These are phyloP conservation scores for Pollenia amentaria DNA, from an alignment of 2,888 invertebrate genomes.

Conservation along the genomic window DNA sequence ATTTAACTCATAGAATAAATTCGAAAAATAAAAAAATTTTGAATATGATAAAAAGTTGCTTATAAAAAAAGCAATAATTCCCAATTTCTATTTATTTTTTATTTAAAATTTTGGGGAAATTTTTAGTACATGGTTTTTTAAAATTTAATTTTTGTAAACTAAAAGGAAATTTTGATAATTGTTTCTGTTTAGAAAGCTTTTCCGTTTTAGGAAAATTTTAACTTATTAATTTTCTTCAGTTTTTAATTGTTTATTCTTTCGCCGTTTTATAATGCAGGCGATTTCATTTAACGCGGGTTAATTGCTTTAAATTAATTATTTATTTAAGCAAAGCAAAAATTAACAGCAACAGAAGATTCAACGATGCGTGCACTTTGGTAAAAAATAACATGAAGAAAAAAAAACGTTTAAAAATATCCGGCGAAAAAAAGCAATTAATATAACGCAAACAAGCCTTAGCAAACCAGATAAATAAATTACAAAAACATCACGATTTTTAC, in stretches of 20 bases:
- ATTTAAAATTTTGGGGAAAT: neutral
- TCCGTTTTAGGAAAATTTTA: too few species aligned
- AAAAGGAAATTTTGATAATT: too few species aligned
- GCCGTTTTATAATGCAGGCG: slow-evolving; percentile 9
- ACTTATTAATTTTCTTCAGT: neutral
- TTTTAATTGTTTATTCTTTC: neutral
- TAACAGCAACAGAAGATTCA: slow-evolving; percentile 51
- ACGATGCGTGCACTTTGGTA: slow-evolving; percentile 50
- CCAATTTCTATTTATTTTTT: too few species aligned
- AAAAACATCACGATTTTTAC: slow-evolving; percentile 4
- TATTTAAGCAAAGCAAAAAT: slow-evolving; percentile 78
- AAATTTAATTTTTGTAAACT: too few species aligned
- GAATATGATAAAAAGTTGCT: too few species aligned
- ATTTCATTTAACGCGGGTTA: slow-evolving; percentile 77
- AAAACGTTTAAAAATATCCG: neutral
- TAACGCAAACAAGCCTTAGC: too few species aligned
- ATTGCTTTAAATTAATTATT: slow-evolving; percentile 84
- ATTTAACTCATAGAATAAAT: too few species aligned
- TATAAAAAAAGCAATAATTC: too few species aligned
- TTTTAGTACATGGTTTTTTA: neutral
- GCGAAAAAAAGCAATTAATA: neutral
- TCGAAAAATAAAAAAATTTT: too few species aligned
- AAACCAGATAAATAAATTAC: slow-evolving; percentile 3
- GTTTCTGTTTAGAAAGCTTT: too few species aligned
- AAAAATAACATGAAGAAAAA: slow-evolving; percentile 14